phyloP scores from a whole-genome alignment of 2,113 vertebrate species.

The Brachirus orientalis region DNA sequence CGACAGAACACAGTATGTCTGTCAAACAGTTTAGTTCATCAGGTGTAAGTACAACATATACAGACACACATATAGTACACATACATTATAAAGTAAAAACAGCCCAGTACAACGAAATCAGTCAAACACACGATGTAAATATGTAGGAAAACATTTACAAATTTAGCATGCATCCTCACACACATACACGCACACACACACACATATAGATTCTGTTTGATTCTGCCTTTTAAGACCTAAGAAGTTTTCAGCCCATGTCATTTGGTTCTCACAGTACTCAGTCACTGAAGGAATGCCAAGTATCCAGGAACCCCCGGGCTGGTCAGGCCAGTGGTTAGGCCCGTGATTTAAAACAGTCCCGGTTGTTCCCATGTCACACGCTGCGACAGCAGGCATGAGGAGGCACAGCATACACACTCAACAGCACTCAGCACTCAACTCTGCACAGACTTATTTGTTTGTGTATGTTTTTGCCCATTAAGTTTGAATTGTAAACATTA shows the following conservation, averaged over 20 bases:
- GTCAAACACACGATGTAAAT: not conserved
- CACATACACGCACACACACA: conserved; percentile 22
- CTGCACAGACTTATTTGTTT: conserved; percentile 21
- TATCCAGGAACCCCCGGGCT: conserved; percentile 59
- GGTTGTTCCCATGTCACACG: conserved; percentile 73
- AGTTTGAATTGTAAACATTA: conserved; percentile 12
- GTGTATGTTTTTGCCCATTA: conserved; percentile 18
- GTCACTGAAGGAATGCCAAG: conserved; percentile 73
- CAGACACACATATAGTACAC: too few relatives aligned
- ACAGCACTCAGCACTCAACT: conserved; percentile 28
- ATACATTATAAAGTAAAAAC: too few relatives aligned
- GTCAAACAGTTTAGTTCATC: too few relatives aligned
- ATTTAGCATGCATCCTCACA: not conserved
- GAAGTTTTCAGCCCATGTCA: conserved; percentile 60
- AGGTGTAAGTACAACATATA: too few relatives aligned
- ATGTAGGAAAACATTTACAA: not conserved
- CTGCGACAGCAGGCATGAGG: conserved; percentile 57
- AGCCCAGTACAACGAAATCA: too few relatives aligned
- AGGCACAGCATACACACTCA: conserved; percentile 32
- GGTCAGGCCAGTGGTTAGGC: conserved; percentile 62
- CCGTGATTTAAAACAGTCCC: conserved; percentile 69
- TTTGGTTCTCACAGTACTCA: conserved; percentile 75
- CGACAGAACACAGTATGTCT: too few relatives aligned
- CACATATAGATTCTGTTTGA: not conserved
- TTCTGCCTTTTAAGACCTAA: conserved; percentile 45